Percentiles rank a stretch among this genome's conserved stretches.
Conservation (phyloP, 2,113 vertebrate species). For the Natator depressus region DNA sequence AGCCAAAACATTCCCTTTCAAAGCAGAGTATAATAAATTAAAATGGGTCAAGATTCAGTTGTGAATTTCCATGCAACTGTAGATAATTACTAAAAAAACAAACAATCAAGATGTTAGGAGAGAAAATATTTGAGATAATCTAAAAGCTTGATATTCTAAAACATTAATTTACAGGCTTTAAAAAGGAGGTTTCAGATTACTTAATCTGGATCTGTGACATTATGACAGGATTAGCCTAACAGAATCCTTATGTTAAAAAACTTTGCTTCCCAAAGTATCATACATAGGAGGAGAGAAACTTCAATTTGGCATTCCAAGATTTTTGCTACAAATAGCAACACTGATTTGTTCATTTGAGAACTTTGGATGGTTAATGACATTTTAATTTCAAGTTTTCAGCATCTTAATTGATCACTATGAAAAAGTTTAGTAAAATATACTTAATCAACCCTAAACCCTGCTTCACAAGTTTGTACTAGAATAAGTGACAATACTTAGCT, state of each 20-base stretch:
- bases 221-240: neutral
- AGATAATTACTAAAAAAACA: neutral
- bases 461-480: neutral
- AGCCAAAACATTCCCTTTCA: neutral
- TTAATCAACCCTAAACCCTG: neutral
- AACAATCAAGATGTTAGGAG: neutral
- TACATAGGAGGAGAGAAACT: neutral
- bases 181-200: neutral
- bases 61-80: neutral
- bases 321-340: neutral
- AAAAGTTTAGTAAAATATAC: neutral
- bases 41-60: neutral
- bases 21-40: neutral
- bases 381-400: neutral
- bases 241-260: neutral
- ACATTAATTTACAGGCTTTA: neutral
- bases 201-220: neutral
- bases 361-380: neutral
- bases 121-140: too few species aligned
- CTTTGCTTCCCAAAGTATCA: neutral
- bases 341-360: neutral
- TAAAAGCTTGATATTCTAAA: too few species aligned
- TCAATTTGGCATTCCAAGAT: neutral
- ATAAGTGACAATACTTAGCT: conserved; percentile 4
- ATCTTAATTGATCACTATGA: neutral